Evolutionary conservation across 1,140 invertebrate genomes (phyloP).

Genomic region (Aphelenchoides fujianensis): DNA sequence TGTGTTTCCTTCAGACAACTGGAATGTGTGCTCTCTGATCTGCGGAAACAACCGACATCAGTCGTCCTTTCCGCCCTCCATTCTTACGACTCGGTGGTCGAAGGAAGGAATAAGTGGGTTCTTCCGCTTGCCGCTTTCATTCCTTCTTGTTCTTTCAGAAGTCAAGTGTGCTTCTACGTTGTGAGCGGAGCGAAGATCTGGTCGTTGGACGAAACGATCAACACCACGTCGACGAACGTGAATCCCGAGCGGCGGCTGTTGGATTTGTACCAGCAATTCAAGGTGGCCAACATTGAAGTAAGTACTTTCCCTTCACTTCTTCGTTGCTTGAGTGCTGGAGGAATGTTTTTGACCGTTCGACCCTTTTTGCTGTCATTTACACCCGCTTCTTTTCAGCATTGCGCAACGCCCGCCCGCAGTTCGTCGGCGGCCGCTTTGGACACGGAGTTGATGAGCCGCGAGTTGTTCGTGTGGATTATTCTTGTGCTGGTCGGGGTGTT

Average conservation of each 20-base stretch:
- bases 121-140: not conserved
- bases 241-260: conserved; percentile 10
- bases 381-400: conserved; percentile 20
- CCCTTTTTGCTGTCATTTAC: not conserved
- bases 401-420: not conserved
- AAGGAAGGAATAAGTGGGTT: not conserved
- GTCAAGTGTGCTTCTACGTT: not conserved
- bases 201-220: conserved; percentile 14
- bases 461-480: conserved; percentile 27
- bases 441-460: conserved; percentile 2
- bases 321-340: too few species aligned
- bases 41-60: not conserved
- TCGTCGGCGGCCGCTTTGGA: not conserved
- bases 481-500: conserved; percentile 21
- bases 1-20: conserved; percentile 14
- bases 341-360: not conserved
- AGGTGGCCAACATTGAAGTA: conserved; percentile 34
- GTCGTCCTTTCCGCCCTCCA: not conserved
- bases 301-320: too few species aligned
- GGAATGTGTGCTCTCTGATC: conserved; percentile 17
- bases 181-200: conserved; percentile 15
- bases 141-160: conserved; percentile 5
- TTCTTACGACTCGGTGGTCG: conserved; percentile 16
- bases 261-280: conserved; percentile 20
- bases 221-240: conserved; percentile 22